These are phyloP conservation scores for Girardinus metallicus DNA, from an alignment of 2,797 vertebrate species.

Conservation along the genomic window DNA sequence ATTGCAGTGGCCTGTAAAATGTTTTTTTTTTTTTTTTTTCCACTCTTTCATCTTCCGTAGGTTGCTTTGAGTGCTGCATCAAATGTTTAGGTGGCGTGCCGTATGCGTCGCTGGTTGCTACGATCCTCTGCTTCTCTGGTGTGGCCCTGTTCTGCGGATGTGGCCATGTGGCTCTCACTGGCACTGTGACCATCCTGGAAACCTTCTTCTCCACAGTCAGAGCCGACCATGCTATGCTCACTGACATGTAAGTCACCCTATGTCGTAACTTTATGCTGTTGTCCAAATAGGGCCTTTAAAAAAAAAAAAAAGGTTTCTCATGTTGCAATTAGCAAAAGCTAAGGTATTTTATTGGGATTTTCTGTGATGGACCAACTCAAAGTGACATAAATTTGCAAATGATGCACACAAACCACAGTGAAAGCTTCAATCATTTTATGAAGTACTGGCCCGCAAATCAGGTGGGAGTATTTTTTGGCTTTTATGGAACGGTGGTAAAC, in stretches of 20 bases:
- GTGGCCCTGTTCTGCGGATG: constrained; percentile 98
- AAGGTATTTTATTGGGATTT: background rate
- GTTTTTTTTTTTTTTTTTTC: background rate
- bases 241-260: constrained; percentile 88
- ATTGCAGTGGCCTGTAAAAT: background rate
- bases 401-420: background rate
- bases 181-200: constrained; percentile 91
- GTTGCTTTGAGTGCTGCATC: constrained; percentile 99
- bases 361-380: background rate
- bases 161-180: constrained; percentile 94
- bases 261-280: background rate
- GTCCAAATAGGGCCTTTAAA: background rate
- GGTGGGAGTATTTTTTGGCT: background rate
- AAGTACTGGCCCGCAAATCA: background rate
- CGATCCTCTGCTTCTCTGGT: constrained; percentile 97
- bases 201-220: constrained; percentile 90
- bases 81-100: constrained; percentile 98
- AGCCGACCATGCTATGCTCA: constrained; percentile 90
- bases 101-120: constrained; percentile 96
- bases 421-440: background rate
- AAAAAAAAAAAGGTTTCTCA: too few species aligned
- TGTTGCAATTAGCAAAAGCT: background rate
- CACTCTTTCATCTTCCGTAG: constrained; percentile 62
- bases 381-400: background rate
- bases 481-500: background rate